phyloP scores from a whole-genome alignment of 2,888 invertebrate species.

The Philaethria dido region DNA sequence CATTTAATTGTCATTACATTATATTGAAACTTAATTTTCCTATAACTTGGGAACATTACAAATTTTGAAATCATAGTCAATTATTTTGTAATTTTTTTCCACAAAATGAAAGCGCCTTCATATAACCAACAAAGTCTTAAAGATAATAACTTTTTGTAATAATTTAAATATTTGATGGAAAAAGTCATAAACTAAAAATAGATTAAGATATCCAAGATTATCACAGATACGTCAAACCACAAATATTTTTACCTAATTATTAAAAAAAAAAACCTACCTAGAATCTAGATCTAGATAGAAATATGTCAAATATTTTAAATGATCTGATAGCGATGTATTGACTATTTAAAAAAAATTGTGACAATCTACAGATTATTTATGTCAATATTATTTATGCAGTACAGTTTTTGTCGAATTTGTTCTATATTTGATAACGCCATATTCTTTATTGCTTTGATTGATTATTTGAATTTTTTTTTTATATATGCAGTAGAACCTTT shows the following conservation, averaged over 20 bases:
- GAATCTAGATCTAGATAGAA: background rate
- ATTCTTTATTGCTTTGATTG: too few relatives aligned
- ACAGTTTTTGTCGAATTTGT: too few relatives aligned
- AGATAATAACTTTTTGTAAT: background rate
- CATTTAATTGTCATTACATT: background rate
- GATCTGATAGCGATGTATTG: background rate
- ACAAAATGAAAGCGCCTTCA: background rate
- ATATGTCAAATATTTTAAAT: background rate
- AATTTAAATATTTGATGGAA: background rate
- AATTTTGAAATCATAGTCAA: conserved; percentile 9
- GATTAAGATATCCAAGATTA: background rate
- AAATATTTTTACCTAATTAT: background rate
- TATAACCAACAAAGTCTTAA: background rate
- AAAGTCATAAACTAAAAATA: background rate
- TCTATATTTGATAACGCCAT: too few relatives aligned
- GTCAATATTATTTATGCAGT: too few relatives aligned
- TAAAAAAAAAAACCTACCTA: background rate
- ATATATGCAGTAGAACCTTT: too few relatives aligned
- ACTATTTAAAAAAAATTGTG: background rate
- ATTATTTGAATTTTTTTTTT: too few relatives aligned
- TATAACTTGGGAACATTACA: conserved; percentile 2
- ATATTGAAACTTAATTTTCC: background rate
- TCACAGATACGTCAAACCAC: background rate
- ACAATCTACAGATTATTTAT: too few relatives aligned
- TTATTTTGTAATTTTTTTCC: conserved; percentile 1